Conservation (phyloP, 2,888 invertebrate genomes). For the Chydorus sphaericus region DNA sequence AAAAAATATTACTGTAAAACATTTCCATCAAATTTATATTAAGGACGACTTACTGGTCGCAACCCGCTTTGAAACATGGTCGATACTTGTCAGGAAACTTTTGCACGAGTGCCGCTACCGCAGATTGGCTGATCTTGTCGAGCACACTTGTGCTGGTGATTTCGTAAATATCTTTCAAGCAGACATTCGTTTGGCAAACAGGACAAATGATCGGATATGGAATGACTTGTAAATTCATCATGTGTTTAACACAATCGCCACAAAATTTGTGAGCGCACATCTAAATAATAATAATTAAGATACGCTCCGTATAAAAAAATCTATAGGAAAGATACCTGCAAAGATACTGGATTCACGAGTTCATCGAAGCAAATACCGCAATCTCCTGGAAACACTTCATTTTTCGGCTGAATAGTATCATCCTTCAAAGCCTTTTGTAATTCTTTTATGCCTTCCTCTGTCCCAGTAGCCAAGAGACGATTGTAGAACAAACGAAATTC, state of each 20-base stretch:
- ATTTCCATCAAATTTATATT: too few relatives aligned
- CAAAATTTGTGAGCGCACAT: constrained; percentile 7
- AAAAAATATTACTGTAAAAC: not conserved
- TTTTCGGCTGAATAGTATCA: not conserved
- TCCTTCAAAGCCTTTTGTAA: not conserved
- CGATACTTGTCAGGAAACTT: not conserved
- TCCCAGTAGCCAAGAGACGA: constrained; percentile 1
- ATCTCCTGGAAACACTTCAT: not conserved
- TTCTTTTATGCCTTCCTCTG: not conserved
- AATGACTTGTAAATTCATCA: not conserved
- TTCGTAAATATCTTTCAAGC: not conserved
- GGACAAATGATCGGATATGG: constrained; percentile 4
- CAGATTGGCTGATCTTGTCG: not conserved
- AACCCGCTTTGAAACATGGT: not conserved
- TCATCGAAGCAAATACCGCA: constrained; percentile 6
- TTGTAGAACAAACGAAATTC: not conserved
- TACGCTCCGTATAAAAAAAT: not conserved
- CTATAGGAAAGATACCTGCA: not conserved
- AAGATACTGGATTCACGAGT: not conserved
- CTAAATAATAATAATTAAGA: not conserved
- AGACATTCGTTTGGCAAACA: not conserved
- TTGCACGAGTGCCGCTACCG: not conserved
- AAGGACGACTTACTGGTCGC: constrained; percentile 2
- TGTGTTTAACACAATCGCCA: not conserved
- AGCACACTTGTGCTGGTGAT: not conserved